Evolutionary conservation across 2,888 invertebrate genomes (phyloP), one percentile per base, ranked within the genome.

Genomic region (Tipula helvola): DNA sequence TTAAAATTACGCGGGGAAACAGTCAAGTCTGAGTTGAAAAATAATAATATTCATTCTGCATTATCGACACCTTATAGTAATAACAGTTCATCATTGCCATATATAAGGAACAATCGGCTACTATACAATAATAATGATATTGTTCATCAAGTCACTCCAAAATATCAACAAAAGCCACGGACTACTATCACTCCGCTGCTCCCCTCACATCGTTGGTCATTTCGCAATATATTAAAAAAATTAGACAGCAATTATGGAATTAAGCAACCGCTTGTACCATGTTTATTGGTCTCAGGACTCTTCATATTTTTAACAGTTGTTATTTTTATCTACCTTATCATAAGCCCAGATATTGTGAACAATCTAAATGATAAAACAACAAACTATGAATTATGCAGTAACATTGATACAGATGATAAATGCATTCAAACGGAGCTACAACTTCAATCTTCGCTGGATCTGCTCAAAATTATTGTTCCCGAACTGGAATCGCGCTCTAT

Each of bases 291-390:
- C 87, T 93, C 92, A 18, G 91, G 93, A 83, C 93, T 94, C 7
- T 92, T 93, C 87, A 91, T 94, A 90, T 95, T 95, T 92, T 94
- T 95, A 92, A 91, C 94, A 90, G 91, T 93, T 89, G 92, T 95
- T 89, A 93, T 93, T 88, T 93, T 95, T 89, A 92, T 95, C 91
- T 95, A 95, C 90, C 92, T 95, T 91, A 95, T 95, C 89, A 94
- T 90, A 57, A 90, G 89, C 86, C 91, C 91, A 4, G 90, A 91
- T 86, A 88, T 90, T 87, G 89, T 89, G 2, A 90, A 89, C 86
- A 90, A 91, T 8, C 89, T 91, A 84, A 89, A 89, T 86, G 89
- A 89, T 47, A 89, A 92, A 92, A 88, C 92, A 90, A 87, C 94
- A 92, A 89, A 92, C 92, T 90, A 92, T 92, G 89, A 93, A 91